phyloP scores from a whole-genome alignment of 2,888 invertebrate genomes.

The Napeogenes sylphis region DNA sequence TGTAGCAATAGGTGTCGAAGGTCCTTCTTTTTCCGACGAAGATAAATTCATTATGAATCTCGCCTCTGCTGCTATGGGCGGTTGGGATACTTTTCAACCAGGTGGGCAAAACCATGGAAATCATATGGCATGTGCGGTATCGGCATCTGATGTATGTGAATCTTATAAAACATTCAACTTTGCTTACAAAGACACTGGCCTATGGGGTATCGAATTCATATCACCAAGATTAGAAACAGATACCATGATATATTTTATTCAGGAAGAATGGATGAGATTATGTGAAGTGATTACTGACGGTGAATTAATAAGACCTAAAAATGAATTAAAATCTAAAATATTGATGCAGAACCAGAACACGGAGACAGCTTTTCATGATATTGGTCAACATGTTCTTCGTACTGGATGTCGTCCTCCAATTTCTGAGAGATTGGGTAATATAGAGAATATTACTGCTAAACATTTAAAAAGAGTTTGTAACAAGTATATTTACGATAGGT shows the following conservation, averaged over 20 bases:
- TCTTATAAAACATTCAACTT: slow-evolving; percentile 97
- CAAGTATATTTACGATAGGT: slow-evolving; percentile 93
- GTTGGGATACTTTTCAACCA: slow-evolving; percentile 92
- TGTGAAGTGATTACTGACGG: slow-evolving; percentile 89
- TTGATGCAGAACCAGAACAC: slow-evolving; percentile 91
- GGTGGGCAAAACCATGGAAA: slow-evolving; percentile 90
- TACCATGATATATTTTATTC: slow-evolving; percentile 83
- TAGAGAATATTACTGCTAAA: slow-evolving; percentile 86
- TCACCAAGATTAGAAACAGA: slow-evolving; percentile 82
- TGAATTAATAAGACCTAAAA: slow-evolving; percentile 94
- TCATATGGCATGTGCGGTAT: slow-evolving; percentile 84
- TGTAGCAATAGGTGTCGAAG: slow-evolving; percentile 93
- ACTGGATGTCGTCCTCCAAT: slow-evolving; percentile 91
- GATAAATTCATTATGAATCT: slow-evolving; percentile 96
- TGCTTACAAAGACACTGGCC: slow-evolving; percentile 97
- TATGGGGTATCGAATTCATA: slow-evolving; percentile 95
- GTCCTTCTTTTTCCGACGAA: slow-evolving; percentile 91
- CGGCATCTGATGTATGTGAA: slow-evolving; percentile 84
- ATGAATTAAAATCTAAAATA: slow-evolving; percentile 92
- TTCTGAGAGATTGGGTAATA: slow-evolving; percentile 89
- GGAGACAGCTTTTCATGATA: slow-evolving; percentile 94
- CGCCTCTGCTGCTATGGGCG: slow-evolving; percentile 93
- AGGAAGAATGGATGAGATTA: slow-evolving; percentile 90
- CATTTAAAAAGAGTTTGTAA: slow-evolving; percentile 87
- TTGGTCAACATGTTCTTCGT: slow-evolving; percentile 95